These are phyloP conservation scores for Sipha flava DNA, from an alignment of 1,140 invertebrate genomes.

Conservation along the genomic window DNA sequence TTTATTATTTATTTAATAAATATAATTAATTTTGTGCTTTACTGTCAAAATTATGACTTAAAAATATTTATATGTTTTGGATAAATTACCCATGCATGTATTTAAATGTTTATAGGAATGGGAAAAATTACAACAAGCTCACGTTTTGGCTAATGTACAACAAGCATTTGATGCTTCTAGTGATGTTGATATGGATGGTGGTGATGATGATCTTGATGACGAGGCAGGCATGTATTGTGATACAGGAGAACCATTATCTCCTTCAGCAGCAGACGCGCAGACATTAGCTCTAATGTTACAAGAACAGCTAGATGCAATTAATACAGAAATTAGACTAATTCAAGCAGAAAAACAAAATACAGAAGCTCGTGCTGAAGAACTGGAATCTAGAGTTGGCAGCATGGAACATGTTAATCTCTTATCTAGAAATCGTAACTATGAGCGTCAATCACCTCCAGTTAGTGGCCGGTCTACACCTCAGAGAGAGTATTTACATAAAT, in stretches of 20 bases:
- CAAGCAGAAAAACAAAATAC: constrained; percentile 99
- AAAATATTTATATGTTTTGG: too few species aligned
- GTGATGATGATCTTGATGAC: constrained; percentile 63
- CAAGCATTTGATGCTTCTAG: constrained; percentile 75
- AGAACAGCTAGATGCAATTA: constrained; percentile 98
- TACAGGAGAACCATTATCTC: constrained; percentile 49
- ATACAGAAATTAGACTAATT: constrained; percentile 94
- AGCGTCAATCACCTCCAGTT: constrained; percentile 64
- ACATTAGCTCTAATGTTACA: constrained; percentile 96
- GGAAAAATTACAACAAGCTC: constrained; percentile 90
- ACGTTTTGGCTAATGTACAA: constrained; percentile 85
- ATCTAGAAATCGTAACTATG: constrained; percentile 63
- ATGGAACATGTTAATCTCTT: constrained; percentile 86
- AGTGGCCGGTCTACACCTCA: constrained; percentile 74
- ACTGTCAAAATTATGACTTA: too few species aligned
- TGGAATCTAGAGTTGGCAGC: constrained; percentile 92
- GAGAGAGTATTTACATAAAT: constrained; percentile 72
- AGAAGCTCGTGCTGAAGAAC: constrained; percentile 91
- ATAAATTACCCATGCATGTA: too few species aligned
- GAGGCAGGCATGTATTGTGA: constrained; percentile 62
- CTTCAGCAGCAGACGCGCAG: constrained; percentile 79
- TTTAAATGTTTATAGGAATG: constrained; percentile 73
- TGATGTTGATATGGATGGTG: constrained; percentile 66
- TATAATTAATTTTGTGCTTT: constrained; percentile 1
- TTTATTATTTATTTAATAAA: background rate